A percentile compares a stretch with the other conserved stretches of the same genome.
phyloP scores from a whole-genome alignment of 2,113 vertebrate species.

The Alligator sinensis region DNA sequence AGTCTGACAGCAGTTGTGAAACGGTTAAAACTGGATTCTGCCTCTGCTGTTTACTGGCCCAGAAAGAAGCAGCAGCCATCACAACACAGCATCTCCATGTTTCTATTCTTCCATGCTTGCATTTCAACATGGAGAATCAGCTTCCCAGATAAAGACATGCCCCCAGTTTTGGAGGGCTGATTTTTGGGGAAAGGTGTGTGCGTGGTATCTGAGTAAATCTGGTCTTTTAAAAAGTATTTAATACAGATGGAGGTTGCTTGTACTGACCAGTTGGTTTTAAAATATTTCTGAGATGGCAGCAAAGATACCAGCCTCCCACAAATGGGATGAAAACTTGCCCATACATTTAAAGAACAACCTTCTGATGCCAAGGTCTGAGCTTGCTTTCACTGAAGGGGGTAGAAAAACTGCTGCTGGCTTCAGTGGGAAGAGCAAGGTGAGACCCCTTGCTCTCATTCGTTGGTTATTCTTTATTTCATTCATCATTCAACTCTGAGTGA shows the following conservation, averaged over 20 bases:
- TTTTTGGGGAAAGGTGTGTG: too few relatives aligned
- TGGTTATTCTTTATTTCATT: background rate
- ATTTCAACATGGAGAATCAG: too few relatives aligned
- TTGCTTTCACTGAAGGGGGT: background rate
- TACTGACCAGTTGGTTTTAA: background rate
- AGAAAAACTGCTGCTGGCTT: background rate
- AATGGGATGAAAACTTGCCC: too few relatives aligned
- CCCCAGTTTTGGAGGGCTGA: too few relatives aligned
- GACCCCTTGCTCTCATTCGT: background rate
- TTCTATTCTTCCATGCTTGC: too few relatives aligned
- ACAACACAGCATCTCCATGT: too few relatives aligned
- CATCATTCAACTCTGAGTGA: background rate
- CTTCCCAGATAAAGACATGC: too few relatives aligned
- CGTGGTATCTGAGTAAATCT: too few relatives aligned
- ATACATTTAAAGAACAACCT: background rate
- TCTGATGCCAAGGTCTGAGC: background rate
- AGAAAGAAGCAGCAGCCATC: too few relatives aligned
- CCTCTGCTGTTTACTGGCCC: too few relatives aligned
- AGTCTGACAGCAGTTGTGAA: too few relatives aligned
- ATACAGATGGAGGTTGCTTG: fast-evolving
- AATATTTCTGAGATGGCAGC: background rate
- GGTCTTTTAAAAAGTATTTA: background rate
- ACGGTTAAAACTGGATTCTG: too few relatives aligned
- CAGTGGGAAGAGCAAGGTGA: background rate
- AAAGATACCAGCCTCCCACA: background rate